phyloP scores from a whole-genome alignment of 2,113 vertebrate genomes.

The Hucho hucho region DNA sequence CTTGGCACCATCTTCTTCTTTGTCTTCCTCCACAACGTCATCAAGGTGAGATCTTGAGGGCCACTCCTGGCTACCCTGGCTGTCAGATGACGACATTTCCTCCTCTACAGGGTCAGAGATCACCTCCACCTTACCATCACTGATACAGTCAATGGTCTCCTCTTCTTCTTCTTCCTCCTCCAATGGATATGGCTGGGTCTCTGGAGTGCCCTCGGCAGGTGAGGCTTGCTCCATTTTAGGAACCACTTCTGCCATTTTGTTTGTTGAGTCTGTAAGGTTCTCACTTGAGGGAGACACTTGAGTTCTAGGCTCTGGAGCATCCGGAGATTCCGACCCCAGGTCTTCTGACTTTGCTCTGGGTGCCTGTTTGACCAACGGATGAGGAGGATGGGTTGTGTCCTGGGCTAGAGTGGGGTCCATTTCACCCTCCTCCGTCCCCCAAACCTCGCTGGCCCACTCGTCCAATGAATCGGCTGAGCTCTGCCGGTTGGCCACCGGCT shows the following conservation, averaged over 20 bases:
- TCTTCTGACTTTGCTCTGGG: conserved; percentile 49
- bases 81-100: conserved; percentile 6
- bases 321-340: conserved; percentile 29
- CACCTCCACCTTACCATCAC: conserved; percentile 33
- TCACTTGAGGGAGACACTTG: conserved; percentile 2
- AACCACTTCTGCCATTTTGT: conserved; percentile 8
- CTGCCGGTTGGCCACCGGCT: conserved; percentile 32
- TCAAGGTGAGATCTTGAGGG: background rate
- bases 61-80: conserved; percentile 13
- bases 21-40: conserved; percentile 12
- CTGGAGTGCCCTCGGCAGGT: conserved; percentile 12
- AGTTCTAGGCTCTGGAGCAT: conserved; percentile 6
- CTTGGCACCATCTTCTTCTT: background rate
- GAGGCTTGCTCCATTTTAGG: conserved; percentile 15
- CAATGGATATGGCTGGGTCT: conserved; percentile 18
- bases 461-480: conserved; percentile 30
- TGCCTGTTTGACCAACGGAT: conserved; percentile 29
- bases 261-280: conserved; percentile 7
- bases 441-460: conserved; percentile 32
- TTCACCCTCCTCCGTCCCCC: conserved; percentile 14
- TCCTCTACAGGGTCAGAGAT: conserved; percentile 29
- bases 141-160: conserved; percentile 17
- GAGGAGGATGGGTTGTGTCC: background rate
- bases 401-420: background rate
- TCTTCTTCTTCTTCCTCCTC: background rate